Evolutionary conservation across 2,797 vertebrate species (phyloP), one percentile per base, ranked within the genome.

Genomic region (Cichlasoma orientale): DNA sequence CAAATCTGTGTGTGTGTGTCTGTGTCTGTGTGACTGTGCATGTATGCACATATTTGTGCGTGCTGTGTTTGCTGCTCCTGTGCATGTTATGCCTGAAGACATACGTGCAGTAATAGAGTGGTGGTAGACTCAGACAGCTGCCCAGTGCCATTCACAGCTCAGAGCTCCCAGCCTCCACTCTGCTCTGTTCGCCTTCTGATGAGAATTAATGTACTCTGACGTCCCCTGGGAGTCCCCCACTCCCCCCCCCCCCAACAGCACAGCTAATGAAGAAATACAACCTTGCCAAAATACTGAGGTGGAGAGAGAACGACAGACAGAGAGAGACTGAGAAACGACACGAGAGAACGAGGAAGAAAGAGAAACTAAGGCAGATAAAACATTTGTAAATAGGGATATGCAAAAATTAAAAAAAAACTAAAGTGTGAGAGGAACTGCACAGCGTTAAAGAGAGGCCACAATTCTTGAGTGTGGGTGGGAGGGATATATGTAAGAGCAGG

Each of bases 131-230:
- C 93, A 91, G 96, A 96, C 96, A 97, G 97, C 97, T 96, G 95
- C 90, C 90, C 94, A 94, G 95, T 97, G 97, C 96, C 96, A 97
- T 96, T 97, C 96, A 97, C 96, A 97, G 96, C 95, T 96, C 94
- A 96, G 94, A 93, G 94, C 94, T 93, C 91, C 91, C 92, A 93
- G 94, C 89, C 95, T 95, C 95, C 90, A 95, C 92, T 92, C 92
- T 88, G 91, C 92, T 93, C 92, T 90, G 89, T 90, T 95, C 95
- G 91, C 94, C 94, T 96, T 95, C 95, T 95, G 96, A 97, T 96
- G 96, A 96, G 97, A 98, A 97, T 96, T 97, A 97, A 97, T 97
- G 96, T 96, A 92, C 95, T 97, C 94, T 95, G 96, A 97, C 94
- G 94, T 96, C 96, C 95, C 95, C 82, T 93, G 96, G 95, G 96